phyloP scores from a whole-genome alignment of 2,797 vertebrate genomes.

The Poeciliopsis paucimaculata region DNA sequence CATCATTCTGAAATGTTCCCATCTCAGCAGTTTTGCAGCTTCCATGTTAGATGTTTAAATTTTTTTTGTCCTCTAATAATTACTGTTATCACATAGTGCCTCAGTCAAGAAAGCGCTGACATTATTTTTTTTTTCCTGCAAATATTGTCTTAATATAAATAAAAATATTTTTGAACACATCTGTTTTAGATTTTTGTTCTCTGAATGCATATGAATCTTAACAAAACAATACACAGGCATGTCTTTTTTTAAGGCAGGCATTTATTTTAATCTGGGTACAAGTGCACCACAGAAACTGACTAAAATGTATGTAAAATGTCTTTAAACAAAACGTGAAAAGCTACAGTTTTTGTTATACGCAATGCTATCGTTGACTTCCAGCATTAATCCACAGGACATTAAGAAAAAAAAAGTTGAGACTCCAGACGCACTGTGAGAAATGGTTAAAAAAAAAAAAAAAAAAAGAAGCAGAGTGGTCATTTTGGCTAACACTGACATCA shows the following conservation, averaged over 20 bases:
- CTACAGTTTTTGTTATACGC: conserved; percentile 71
- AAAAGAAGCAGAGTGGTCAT: conserved; percentile 82
- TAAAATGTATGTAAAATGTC: conserved; percentile 78
- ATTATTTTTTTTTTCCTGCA: conserved; percentile 48
- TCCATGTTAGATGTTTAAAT: not conserved
- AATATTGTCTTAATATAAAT: conserved; percentile 48
- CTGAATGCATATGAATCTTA: conserved; percentile 1
- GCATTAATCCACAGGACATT: conserved; percentile 81
- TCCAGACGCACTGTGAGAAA: conserved; percentile 59
- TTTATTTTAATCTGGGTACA: conserved; percentile 86
- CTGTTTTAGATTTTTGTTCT: conserved; percentile 13
- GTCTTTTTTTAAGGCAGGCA: conserved; percentile 79
- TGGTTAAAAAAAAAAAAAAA: conserved; percentile 34
- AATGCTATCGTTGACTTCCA: conserved; percentile 76
- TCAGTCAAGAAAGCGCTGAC: conserved; percentile 36
- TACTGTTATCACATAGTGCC: conserved; percentile 63
- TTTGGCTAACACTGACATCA: conserved; percentile 80
- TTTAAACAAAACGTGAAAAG: conserved; percentile 77
- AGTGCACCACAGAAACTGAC: conserved; percentile 82
- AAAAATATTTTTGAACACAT: conserved; percentile 66
- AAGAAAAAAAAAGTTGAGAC: conserved; percentile 46
- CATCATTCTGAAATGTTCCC: not conserved
- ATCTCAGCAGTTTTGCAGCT: not conserved
- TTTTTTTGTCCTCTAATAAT: conserved; percentile 3
- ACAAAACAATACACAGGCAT: conserved; percentile 38